These are phyloP conservation scores for Tonatia bakeri DNA, from an alignment of 2,113 vertebrate genomes.

Conservation along the genomic window DNA sequence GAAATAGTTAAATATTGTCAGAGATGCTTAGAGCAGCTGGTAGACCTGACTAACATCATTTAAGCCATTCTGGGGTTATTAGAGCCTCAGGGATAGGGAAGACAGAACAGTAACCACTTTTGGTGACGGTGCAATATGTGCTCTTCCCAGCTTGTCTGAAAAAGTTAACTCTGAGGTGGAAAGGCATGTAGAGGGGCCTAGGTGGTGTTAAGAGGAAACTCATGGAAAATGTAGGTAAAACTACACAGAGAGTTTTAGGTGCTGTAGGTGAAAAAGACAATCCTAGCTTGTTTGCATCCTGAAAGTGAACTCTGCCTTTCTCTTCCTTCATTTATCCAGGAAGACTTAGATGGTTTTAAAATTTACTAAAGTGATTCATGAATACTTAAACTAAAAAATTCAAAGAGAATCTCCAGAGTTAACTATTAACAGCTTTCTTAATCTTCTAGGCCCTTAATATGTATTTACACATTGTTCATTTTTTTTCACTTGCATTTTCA, in stretches of 20 bases:
- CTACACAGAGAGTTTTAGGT: not conserved
- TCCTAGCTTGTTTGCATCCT: not conserved
- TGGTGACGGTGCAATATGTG: not conserved
- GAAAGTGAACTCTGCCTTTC: not conserved
- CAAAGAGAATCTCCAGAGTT: not conserved
- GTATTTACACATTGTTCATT: not conserved
- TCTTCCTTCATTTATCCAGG: not conserved
- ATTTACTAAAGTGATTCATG: not conserved
- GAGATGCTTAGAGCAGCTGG: not conserved
- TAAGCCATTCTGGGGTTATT: not conserved
- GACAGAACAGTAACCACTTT: not conserved
- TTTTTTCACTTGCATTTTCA: not conserved
- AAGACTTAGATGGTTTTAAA: not conserved
- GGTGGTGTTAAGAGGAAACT: not conserved
- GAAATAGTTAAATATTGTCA: not conserved
- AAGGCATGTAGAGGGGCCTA: not conserved
- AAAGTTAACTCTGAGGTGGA: not conserved
- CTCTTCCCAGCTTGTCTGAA: not conserved
- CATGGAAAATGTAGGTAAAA: not conserved
- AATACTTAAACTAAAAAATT: not conserved
- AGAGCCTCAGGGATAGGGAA: not conserved
- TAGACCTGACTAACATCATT: not conserved
- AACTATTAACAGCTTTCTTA: not conserved
- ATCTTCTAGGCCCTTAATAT: not conserved
- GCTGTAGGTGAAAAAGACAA: not conserved